Base-by-base conservation (phyloP, 2,888 invertebrate genomes). In the Drosophila aldrichi region DNA sequence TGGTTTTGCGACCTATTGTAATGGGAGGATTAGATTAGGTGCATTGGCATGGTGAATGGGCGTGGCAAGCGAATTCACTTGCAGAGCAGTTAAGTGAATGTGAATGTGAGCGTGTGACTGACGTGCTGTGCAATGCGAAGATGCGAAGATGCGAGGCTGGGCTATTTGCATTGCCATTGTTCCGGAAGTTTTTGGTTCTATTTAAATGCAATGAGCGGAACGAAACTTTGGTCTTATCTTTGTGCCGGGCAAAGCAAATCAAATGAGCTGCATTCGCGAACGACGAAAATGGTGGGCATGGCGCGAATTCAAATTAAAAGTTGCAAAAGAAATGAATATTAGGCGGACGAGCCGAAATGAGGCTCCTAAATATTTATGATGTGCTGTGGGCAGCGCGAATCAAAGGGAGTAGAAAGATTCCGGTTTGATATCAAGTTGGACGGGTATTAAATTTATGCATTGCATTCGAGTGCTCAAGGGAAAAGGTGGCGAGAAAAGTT, bases 361-460 rank as follows among this genome's bases (percentile, higher is more conserved):
- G 79, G 63, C 71, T 79, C 81, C 89, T 90, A 90, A 91, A 91
- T 91, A 91, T 91, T 91, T 90, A 91, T 91, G 89, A 85, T 84
- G 76, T 73, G 74, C 76, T 67, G 70, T 81, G 82, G 71, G 64
- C 56, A 59, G 73, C 55, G 61, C 46, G 60, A 68, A 60, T 79
- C 70, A 79, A 71, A 76, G 70, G 46, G 51, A 51, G 57, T 44
- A 71, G 65, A 48, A 64, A 82, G 89, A 89, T 81, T 87, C 70
- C 63, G 81, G 81, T 74, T 89, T 87, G 89, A 84, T 87, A 84
- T 83, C 66, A 88, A 88, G 73, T 84, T 86, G 87, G 87, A 81
- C 71, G 83, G 73, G 55, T 72, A 66, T 62, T 60, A 76, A 84
- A 86, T 86, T 86, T 89, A 84, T 89, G 84, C 84, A 69, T 55